Percentiles rank a stretch among this genome's conserved stretches.
Evolutionary conservation across 2,113 vertebrate genomes (phyloP).

Genomic region (Neolamprologus kungweensis): DNA sequence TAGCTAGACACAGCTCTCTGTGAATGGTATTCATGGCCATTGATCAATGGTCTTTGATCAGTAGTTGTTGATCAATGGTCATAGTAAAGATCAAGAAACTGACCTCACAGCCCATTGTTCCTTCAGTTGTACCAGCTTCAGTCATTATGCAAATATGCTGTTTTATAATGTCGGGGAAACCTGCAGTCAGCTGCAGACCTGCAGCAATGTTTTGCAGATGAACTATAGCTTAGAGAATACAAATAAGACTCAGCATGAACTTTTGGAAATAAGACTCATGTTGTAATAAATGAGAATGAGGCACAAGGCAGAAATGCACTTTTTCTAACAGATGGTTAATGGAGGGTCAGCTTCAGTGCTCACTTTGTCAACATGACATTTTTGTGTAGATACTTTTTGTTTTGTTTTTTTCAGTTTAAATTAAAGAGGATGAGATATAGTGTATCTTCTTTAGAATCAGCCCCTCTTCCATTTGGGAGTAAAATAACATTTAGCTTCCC

Average conservation of each 20-base stretch:
- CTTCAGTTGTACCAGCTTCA: not conserved
- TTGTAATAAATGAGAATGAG: not conserved
- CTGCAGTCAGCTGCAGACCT: not conserved
- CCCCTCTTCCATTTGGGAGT: not conserved
- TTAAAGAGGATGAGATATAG: not conserved
- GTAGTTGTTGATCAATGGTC: not conserved
- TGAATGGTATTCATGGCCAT: fast-evolving
- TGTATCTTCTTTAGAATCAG: not conserved
- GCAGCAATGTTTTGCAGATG: not conserved
- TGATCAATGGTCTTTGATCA: not conserved
- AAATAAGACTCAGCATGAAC: not conserved
- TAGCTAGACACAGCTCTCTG: not conserved
- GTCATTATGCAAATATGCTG: not conserved
- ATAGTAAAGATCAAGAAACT: not conserved
- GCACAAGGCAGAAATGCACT: not conserved
- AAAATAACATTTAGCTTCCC: slow-evolving; percentile 20
- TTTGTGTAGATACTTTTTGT: not conserved
- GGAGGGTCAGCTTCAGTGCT: not conserved
- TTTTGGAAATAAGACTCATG: not conserved
- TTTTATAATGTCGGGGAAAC: not conserved
- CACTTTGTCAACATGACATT: not conserved
- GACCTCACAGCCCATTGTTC: not conserved
- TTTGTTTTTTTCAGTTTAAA: not conserved
- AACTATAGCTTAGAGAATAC: not conserved
- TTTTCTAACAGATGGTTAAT: not conserved